Conservation (phyloP, 2,888 invertebrate genomes). For the Athetis lepigone region DNA sequence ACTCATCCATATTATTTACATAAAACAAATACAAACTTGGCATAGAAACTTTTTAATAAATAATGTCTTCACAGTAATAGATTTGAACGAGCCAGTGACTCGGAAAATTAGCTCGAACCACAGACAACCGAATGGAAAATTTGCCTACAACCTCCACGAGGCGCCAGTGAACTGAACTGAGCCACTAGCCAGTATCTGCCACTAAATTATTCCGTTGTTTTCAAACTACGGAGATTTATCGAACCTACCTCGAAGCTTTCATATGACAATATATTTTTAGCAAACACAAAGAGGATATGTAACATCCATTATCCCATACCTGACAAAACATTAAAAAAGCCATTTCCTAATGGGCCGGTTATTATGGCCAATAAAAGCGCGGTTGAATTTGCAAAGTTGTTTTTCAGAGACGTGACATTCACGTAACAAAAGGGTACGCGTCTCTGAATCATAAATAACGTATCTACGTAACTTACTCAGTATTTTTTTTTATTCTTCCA, state of each 20-base stretch:
- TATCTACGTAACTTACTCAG: slow-evolving; percentile 7
- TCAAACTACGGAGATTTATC: slow-evolving; percentile 21
- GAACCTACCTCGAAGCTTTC: not conserved
- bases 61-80: slow-evolving; percentile 62
- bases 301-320: slow-evolving; percentile 32
- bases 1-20: not conserved
- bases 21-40: not conserved
- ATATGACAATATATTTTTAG: slow-evolving; percentile 35
- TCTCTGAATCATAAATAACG: slow-evolving; percentile 18
- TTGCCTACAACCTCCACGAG: slow-evolving; percentile 59
- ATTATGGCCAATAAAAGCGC: slow-evolving; percentile 49
- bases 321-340: slow-evolving; percentile 39
- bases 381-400: slow-evolving; percentile 33
- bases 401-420: slow-evolving; percentile 29
- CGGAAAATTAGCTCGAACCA: slow-evolving; percentile 76
- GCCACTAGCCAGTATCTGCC: slow-evolving; percentile 25
- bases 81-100: slow-evolving; percentile 71
- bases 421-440: slow-evolving; percentile 13
- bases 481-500: too few relatives aligned
- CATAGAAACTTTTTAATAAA: slow-evolving; percentile 28
- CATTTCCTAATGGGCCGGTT: slow-evolving; percentile 51
- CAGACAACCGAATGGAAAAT: slow-evolving; percentile 76
- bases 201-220: slow-evolving; percentile 47
- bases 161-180: slow-evolving; percentile 56
- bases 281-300: slow-evolving; percentile 14